Percentiles rank a stretch among this genome's conserved stretches.
phyloP scores from a whole-genome alignment of 1,140 invertebrate species.

The Plodia interpunctella region DNA sequence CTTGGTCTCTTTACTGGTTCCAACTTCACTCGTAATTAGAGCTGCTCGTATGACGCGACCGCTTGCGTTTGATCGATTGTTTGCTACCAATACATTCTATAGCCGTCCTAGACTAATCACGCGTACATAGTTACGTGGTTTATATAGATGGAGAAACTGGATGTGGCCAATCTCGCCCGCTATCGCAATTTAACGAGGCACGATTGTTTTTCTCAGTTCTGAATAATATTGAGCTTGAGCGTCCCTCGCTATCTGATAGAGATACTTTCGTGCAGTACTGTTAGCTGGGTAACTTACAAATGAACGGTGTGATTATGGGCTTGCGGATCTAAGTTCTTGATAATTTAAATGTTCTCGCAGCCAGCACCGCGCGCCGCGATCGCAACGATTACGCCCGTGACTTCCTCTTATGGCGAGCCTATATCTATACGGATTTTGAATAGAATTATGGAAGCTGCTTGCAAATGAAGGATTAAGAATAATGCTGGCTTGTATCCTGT shows the following conservation, averaged over 20 bases:
- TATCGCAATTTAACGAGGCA: slow-evolving; percentile 71
- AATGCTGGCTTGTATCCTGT: neutral
- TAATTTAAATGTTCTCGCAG: slow-evolving; percentile 70
- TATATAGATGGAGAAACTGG: slow-evolving; percentile 31
- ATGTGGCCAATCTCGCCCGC: slow-evolving; percentile 54
- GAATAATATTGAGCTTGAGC: slow-evolving; percentile 71
- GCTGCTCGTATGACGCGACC: slow-evolving; percentile 24
- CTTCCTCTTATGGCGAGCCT: slow-evolving; percentile 51
- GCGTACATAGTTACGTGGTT: neutral
- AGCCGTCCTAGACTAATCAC: slow-evolving; percentile 1
- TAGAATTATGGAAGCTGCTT: slow-evolving; percentile 45
- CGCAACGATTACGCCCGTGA: slow-evolving; percentile 49
- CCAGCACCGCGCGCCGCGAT: slow-evolving; percentile 40
- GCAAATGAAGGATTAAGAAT: slow-evolving; percentile 18
- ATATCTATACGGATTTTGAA: slow-evolving; percentile 47
- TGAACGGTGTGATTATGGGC: slow-evolving; percentile 67
- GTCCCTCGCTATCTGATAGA: slow-evolving; percentile 60
- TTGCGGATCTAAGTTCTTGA: slow-evolving; percentile 59
- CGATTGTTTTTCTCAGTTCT: slow-evolving; percentile 75
- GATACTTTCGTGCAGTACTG: slow-evolving; percentile 63
- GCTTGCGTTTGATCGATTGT: slow-evolving; percentile 28
- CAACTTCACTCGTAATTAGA: slow-evolving; percentile 47
- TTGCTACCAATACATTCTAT: slow-evolving; percentile 1
- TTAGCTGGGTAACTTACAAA: slow-evolving; percentile 63
- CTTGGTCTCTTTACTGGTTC: slow-evolving; percentile 50